These are phyloP conservation scores for Phoeniculus purpureus DNA, from an alignment of 2,797 vertebrate genomes.

Conservation along the genomic window DNA sequence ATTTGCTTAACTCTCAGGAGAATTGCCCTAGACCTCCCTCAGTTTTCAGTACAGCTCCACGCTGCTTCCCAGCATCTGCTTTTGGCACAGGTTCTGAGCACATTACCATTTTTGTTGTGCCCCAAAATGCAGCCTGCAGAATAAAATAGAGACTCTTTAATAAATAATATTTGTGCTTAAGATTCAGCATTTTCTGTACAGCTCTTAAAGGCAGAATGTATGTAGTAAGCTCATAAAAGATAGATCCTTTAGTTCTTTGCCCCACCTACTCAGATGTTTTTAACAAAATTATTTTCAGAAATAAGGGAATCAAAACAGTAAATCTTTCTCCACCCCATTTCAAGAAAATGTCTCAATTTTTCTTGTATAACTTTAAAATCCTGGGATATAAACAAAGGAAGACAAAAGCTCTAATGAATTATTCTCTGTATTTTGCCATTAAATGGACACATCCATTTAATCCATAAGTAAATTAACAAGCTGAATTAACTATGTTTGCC, in stretches of 20 bases:
- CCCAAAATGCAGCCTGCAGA: background rate
- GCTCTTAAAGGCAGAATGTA: background rate
- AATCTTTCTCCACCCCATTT: background rate
- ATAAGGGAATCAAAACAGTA: background rate
- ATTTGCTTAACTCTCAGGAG: background rate
- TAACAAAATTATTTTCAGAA: background rate
- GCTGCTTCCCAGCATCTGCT: background rate
- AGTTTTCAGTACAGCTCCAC: background rate
- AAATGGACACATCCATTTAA: background rate
- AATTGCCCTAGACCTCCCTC: background rate
- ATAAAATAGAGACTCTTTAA: background rate
- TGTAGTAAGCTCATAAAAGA: background rate
- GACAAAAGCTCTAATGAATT: background rate
- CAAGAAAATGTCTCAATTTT: background rate
- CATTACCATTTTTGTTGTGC: background rate
- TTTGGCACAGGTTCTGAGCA: background rate
- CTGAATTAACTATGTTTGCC: constrained; percentile 47
- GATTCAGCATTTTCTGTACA: background rate
- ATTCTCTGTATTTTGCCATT: constrained; percentile 4
- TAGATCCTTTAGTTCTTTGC: background rate
- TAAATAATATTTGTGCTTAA: background rate
- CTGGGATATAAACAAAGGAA: background rate
- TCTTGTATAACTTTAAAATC: background rate
- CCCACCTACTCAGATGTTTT: background rate
- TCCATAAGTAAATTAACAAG: constrained; percentile 29